Conservation (phyloP, 2,113 vertebrate genomes). For the Daphoenositta chrysoptera region DNA sequence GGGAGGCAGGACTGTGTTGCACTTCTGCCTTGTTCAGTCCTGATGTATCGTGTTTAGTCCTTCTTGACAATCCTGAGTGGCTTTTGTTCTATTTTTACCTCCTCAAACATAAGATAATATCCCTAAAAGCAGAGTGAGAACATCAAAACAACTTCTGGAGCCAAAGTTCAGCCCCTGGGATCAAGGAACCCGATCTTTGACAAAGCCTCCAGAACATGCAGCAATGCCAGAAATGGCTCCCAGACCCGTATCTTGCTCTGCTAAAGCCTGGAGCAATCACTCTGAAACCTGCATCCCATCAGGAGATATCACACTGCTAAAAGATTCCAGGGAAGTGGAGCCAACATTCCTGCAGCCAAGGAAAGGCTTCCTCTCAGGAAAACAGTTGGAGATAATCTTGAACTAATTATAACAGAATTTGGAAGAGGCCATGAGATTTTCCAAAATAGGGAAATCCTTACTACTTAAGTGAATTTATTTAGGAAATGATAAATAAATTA, state of each 20-base stretch:
- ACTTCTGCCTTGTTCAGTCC: neutral
- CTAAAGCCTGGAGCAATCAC: neutral
- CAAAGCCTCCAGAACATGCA: neutral
- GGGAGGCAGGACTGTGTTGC: neutral
- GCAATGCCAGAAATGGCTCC: neutral
- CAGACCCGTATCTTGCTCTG: neutral
- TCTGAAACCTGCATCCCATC: neutral
- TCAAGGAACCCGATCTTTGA: neutral
- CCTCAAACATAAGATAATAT: neutral
- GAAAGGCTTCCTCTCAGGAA: neutral
- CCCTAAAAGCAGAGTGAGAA: neutral
- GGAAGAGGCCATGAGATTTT: neutral
- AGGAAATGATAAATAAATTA: neutral
- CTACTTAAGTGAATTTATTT: neutral
- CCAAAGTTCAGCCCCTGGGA: neutral
- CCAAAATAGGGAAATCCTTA: neutral
- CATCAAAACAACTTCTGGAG: neutral
- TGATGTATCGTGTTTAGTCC: neutral
- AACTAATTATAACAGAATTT: neutral
- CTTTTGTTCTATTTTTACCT: neutral
- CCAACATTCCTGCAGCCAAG: conserved; percentile 6
- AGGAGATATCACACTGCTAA: neutral
- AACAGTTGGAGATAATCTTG: neutral
- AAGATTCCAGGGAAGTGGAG: neutral
- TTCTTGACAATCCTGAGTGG: neutral